Percentiles rank a stretch among this genome's conserved stretches.
Evolutionary conservation across 1,140 invertebrate genomes (phyloP).

Genomic region (Venturia canescens): DNA sequence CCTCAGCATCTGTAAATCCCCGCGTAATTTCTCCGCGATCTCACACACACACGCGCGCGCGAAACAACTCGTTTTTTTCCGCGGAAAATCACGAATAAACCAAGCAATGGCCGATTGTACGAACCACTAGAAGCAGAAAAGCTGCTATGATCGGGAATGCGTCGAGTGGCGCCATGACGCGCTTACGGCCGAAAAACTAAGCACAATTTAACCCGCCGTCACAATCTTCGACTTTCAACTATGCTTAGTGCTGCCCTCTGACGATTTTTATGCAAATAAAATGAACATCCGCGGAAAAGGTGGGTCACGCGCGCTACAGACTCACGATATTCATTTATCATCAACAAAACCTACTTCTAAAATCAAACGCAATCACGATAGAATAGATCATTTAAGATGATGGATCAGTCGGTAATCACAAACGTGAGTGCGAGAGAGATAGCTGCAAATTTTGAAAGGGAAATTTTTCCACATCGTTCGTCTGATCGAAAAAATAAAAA

Average conservation of each 20-base stretch:
- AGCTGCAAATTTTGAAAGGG: too few relatives aligned
- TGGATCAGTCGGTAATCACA: too few relatives aligned
- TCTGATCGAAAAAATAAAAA: too few relatives aligned
- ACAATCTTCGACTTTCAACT: conserved; percentile 30
- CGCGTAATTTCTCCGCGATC: conserved; percentile 43
- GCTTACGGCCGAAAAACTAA: background rate
- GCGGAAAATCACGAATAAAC: conserved; percentile 57
- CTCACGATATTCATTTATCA: too few relatives aligned
- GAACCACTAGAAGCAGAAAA: conserved; percentile 63
- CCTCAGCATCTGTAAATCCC: conserved; percentile 38
- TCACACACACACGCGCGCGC: conserved; percentile 51
- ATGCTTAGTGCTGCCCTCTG: conserved; percentile 25
- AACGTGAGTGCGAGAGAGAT: too few relatives aligned
- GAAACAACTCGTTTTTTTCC: conserved; percentile 43
- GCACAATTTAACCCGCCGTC: background rate
- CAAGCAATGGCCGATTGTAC: conserved; percentile 67
- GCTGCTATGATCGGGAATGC: conserved; percentile 51
- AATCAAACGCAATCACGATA: too few relatives aligned
- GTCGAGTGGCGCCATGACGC: conserved; percentile 59
- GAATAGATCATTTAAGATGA: too few relatives aligned
- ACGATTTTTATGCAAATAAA: background rate
- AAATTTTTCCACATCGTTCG: too few relatives aligned
- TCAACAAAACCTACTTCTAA: too few relatives aligned
- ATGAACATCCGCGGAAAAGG: too few relatives aligned
- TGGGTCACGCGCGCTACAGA: too few relatives aligned